These are phyloP conservation scores for Acheta domesticus DNA, from an alignment of 2,888 invertebrate species.

Conservation along the genomic window DNA sequence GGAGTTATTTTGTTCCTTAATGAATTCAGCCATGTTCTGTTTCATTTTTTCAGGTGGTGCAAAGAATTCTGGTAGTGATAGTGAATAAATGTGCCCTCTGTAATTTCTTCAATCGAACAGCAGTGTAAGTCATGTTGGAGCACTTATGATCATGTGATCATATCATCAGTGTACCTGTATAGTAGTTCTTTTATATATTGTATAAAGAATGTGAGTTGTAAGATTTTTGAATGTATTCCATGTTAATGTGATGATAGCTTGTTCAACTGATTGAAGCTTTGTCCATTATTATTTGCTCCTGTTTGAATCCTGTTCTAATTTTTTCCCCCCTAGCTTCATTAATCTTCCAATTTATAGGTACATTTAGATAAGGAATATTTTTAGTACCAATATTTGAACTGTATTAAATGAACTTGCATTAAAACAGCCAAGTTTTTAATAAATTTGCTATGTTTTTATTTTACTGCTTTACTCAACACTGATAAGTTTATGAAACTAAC, in stretches of 20 bases:
- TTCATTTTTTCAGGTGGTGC: constrained; percentile 11
- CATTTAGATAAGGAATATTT: neutral
- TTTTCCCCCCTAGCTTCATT: neutral
- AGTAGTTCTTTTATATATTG: constrained; percentile 1
- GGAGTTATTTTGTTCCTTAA: too few species aligned
- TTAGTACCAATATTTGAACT: neutral
- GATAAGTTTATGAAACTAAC: too few species aligned
- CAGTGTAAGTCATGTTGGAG: neutral
- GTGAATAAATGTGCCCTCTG: neutral
- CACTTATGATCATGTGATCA: neutral
- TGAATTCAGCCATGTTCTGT: too few species aligned
- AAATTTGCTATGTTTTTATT: neutral
- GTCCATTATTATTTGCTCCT: neutral
- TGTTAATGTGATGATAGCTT: too few species aligned
- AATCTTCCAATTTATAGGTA: neutral
- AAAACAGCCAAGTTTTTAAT: neutral
- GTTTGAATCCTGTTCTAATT: neutral
- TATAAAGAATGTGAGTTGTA: neutral
- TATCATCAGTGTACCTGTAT: neutral
- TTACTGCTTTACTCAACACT: too few species aligned
- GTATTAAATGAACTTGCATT: neutral
- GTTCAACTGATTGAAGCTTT: neutral
- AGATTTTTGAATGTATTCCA: neutral
- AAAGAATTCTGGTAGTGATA: constrained; percentile 23
- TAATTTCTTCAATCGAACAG: neutral